Base-by-base conservation (phyloP, 2,797 vertebrate genomes). In the Thaleichthys pacificus region DNA sequence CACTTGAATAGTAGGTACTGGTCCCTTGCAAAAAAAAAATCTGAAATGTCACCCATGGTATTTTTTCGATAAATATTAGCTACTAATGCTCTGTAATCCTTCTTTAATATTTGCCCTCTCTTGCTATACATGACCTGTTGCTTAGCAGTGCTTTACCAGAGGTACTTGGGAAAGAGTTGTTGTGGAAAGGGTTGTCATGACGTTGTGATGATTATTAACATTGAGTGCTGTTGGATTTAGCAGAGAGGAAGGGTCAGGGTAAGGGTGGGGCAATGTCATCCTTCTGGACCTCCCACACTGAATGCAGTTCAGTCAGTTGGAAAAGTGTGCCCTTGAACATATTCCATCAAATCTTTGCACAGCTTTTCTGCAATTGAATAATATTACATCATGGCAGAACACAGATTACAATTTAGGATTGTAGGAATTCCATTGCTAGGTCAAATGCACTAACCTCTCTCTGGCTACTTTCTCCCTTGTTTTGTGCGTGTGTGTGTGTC, bases 401-500 rank as follows among this genome's bases (percentile, higher is more conserved):
- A 47, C 42, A 42, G 38, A 42, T 12, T 9, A 42, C 38, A 58
- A 58, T 19, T 56, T 56, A 17, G 15, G 19, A 56, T n/a, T 56
- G 19, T 56, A 54, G 19, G 17, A n/a, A 4, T 56, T 17, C 51
- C 2, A 17, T 56, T 56, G 51, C 51, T 4, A 56, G 2, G 15
- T 56, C 17, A 22, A 3, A 22, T 61, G 7, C 26, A 9, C 17
- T 57, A 57, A 57, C 15, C 56, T 57, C n/a, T 57, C 15, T 57
- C 56, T 19, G 14, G 17, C 19, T n/a, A n/a, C 57, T 21, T 21
- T 60, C 57, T 7, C 8, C 12, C 12, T 12, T 70, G 2, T 61
- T n/a, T 24, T 70, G 6, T 71, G 24, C 67, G 30, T 17, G 9
- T 77, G 70, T 35, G 77, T 38, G 1, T 75, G 32, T 72, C 30